Evolutionary conservation across 1,140 invertebrate species (phyloP), one percentile per base, ranked within the genome.

Genomic region (Berghia stephanieae): DNA sequence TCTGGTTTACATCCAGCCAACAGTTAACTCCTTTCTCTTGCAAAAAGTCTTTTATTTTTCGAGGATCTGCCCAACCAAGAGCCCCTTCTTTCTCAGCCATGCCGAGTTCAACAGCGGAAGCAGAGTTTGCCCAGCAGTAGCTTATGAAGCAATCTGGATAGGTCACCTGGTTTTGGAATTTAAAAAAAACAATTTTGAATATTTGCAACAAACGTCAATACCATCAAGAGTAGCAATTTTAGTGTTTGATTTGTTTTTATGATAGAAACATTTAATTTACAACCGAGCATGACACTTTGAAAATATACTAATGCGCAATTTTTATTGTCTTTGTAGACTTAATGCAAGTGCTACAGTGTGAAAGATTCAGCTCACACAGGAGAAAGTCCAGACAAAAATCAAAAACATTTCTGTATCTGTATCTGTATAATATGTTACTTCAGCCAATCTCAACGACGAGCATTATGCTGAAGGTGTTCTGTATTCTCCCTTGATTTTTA

Each of bases 51-150:
- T 86, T 87, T 31, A 88, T 68, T 57, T 83, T 75, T 18, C 88
- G 79, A 1, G 88, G 88, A 78, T 89, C 88, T 31, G 84, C 83
- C 81, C 80, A 83, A 10, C 84, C 88, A n/a, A 87, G 36, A 1
- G 84, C 78, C 2, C 80, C 78, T 31, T 82, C 63, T 52, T 81
- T 79, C 16, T 75, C 52, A 31, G 75, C 76, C 1, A 82, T 79
- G 3, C 83, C 78, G 4, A 81, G 82, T 8, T 74, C 76, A 24
- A 83, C 83, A 13, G 87, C 88, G 34, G 83, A 79, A 57, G 82
- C 79, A 13, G 88, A 89, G 60, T 89, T 89, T 10, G 81, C 66
- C 87, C 87, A 88, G 75, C 87, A 88, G 74, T 89, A 89, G 72
- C 87, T 88, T 24, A 89, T 84, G 71, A 89, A 89, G 44, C 84